phyloP scores from a whole-genome alignment of 2,797 vertebrate genomes.

The Botia almorhae region DNA sequence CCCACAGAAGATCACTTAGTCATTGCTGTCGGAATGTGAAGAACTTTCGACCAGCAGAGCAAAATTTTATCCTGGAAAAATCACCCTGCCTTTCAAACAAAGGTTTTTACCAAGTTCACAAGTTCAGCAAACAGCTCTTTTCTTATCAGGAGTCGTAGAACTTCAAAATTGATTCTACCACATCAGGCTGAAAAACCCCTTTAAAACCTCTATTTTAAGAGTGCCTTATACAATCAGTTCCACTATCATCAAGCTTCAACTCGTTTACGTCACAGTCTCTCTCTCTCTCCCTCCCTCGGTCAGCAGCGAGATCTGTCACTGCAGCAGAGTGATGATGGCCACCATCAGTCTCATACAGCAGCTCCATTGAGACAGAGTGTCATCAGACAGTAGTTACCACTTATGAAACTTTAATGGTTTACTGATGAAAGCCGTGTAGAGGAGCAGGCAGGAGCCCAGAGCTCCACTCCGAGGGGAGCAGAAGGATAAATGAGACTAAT shows the following conservation, averaged over 20 bases:
- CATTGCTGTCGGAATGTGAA: too few species aligned
- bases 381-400: conserved; percentile 63
- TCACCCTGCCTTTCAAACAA: too few species aligned
- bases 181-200: neutral
- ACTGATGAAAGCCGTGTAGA: conserved; percentile 57
- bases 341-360: conserved; percentile 40
- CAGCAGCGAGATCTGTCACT: conserved; percentile 18
- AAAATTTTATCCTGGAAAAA: too few species aligned
- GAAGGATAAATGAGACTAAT: conserved; percentile 62
- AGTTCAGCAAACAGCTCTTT: too few species aligned
- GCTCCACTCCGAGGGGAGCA: conserved; percentile 46
- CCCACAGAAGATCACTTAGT: too few species aligned
- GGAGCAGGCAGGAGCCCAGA: conserved; percentile 42
- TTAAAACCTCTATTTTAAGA: neutral
- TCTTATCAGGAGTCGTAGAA: neutral
- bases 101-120: neutral
- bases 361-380: conserved; percentile 52
- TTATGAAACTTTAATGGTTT: conserved; percentile 64
- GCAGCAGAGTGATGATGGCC: conserved; percentile 27
- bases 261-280: neutral
- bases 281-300: too few species aligned
- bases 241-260: conserved; percentile 9
- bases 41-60: too few species aligned
- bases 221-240: conserved; percentile 28
- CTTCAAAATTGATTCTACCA: neutral